phyloP scores from a whole-genome alignment of 2,113 vertebrate genomes.

The Carassius auratus region DNA sequence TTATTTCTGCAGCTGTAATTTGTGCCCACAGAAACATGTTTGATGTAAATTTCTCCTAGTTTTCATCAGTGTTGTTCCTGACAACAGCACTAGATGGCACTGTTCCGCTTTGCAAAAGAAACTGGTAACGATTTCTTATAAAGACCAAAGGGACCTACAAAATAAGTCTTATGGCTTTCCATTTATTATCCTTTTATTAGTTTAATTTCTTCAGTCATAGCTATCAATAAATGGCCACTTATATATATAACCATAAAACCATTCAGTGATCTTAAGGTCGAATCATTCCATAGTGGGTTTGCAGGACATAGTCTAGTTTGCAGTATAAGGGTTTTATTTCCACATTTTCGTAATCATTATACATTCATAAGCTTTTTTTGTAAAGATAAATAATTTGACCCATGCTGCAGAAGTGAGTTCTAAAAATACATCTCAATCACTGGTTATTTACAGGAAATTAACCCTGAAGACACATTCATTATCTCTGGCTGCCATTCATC shows the following conservation, averaged over 20 bases:
- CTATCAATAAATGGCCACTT: slow-evolving; percentile 21
- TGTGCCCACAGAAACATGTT: not conserved
- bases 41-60: not conserved
- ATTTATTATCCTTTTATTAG: slow-evolving; percentile 14
- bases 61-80: not conserved
- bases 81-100: slow-evolving; percentile 71
- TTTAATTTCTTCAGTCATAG: not conserved
- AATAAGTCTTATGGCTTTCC: not conserved
- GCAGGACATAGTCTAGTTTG: not conserved
- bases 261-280: not conserved
- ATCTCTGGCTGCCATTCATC: slow-evolving; percentile 20
- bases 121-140: not conserved
- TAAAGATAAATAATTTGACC: slow-evolving; percentile 1
- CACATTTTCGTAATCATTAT: not conserved
- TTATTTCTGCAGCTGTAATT: not conserved
- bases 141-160: not conserved
- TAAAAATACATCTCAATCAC: slow-evolving; percentile 24
- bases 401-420: slow-evolving; percentile 10
- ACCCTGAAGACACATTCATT: slow-evolving; percentile 28
- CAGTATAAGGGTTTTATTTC: not conserved
- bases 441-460: slow-evolving; percentile 17
- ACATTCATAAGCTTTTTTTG: not conserved
- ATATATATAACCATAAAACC: not conserved
- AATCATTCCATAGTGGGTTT: not conserved
- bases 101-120: slow-evolving; percentile 72